Percentiles rank a stretch among this genome's conserved stretches.
phyloP scores from a whole-genome alignment of 2,797 vertebrate genomes.

The Oreochromis grahami region DNA sequence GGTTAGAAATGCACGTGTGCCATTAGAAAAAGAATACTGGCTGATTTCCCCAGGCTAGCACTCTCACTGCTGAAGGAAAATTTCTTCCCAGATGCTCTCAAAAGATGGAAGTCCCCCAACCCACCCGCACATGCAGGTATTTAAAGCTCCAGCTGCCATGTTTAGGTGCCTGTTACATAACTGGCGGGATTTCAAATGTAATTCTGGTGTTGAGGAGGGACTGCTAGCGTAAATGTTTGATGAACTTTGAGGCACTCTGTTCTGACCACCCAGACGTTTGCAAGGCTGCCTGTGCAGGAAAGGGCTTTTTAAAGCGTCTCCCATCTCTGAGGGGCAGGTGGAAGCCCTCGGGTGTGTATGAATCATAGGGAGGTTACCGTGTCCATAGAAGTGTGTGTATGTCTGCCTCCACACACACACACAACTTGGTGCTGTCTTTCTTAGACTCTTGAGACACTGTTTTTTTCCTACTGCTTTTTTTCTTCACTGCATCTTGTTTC shows the following conservation, averaged over 20 bases:
- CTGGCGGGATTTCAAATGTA: conserved; percentile 68
- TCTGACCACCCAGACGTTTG: conserved; percentile 14
- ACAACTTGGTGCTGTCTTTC: not conserved
- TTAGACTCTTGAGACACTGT: not conserved
- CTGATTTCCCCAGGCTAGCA: not conserved
- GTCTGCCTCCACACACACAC: not conserved
- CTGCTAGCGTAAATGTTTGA: conserved; percentile 70
- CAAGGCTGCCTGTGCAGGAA: conserved; percentile 25
- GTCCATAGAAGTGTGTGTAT: not conserved
- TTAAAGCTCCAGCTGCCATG: conserved; percentile 51
- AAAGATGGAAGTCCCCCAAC: not conserved
- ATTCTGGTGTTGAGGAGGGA: conserved; percentile 58
- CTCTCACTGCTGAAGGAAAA: not conserved
- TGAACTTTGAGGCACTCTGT: conserved; percentile 52
- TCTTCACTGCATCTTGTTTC: not conserved
- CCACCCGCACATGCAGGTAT: conserved; percentile 23
- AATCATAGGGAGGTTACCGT: conserved; percentile 33
- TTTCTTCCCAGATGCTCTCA: not conserved
- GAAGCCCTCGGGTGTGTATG: conserved; percentile 40
- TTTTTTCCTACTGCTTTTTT: not conserved
- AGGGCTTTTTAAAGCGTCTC: conserved; percentile 42
- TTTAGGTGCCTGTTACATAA: conserved; percentile 48
- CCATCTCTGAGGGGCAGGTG: conserved; percentile 42
- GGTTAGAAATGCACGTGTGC: not conserved
- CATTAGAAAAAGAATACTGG: not conserved